Evolutionary conservation across 2,797 vertebrate species (phyloP).

Genomic region (Acipenser ruthenus): DNA sequence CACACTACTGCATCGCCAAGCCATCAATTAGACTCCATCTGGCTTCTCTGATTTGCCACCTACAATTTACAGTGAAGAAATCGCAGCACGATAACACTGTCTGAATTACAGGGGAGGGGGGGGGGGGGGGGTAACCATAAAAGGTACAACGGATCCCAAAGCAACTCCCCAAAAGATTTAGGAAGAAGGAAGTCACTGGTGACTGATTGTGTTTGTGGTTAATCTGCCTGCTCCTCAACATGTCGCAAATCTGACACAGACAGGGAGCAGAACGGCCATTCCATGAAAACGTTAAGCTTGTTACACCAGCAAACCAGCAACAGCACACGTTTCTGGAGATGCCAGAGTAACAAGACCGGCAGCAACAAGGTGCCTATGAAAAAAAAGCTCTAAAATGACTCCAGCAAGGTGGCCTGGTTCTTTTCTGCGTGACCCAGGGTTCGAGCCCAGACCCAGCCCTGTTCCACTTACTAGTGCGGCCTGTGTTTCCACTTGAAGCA

Average conservation of each 20-base stretch:
- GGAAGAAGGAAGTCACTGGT: slow-evolving; percentile 7
- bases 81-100: slow-evolving; percentile 17
- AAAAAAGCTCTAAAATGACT: no score
- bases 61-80: slow-evolving; percentile 29
- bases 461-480: no score
- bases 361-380: no score
- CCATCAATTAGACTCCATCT: no score
- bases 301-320: background rate
- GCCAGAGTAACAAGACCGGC: no score
- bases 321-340: background rate
- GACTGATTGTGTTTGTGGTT: slow-evolving; percentile 48
- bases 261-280: background rate
- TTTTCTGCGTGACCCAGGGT: no score
- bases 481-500: no score
- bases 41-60: no score
- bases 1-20: no score
- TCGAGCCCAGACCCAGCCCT: no score
- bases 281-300: background rate
- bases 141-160: background rate
- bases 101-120: background rate
- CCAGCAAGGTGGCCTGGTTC: no score
- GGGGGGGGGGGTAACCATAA: slow-evolving; percentile 15
- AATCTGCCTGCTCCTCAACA: slow-evolving; percentile 29
- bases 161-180: background rate
- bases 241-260: background rate